Evolutionary conservation across 2,113 vertebrate species (phyloP), one percentile per base, ranked within the genome.

Genomic region (Elanoides forficatus): DNA sequence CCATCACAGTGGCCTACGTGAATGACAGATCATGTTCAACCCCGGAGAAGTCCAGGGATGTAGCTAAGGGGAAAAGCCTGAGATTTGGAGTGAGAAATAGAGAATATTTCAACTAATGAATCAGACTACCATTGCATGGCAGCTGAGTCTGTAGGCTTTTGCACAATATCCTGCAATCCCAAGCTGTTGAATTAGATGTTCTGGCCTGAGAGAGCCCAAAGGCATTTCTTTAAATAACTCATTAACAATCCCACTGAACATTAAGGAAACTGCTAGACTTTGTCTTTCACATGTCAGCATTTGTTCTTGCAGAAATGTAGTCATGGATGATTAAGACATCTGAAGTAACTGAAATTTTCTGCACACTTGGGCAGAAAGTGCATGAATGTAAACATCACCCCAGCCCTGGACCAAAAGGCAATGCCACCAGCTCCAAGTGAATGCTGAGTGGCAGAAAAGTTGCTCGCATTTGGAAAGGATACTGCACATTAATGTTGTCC

Each of bases 181-280:
- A 95, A 88, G 53, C 81, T 97, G 88, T 93, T 97, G 58, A 92
- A 92, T 96, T 79, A 92, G 81, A 93, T 86, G 84, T 89, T 94
- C 82, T 95, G 87, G 83, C 66, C 86, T 92, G 72, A 95, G 83
- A 81, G 58, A 92, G 68, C 75, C 90, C 82, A 90, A 95, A 97
- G 97, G 80, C 85, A 87, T 25, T 91, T 72, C 83, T 96, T 98
- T 97, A 96, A 97, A 92, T 92, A 95, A 59, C 89, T 95, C 95
- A 97, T 98, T 96, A 97, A 94, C 32, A 93, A 66, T 73, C 90
- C 62, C 75, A 86, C 56, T 94, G 82, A 70, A 71, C 62, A 91
- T 18, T 36, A 92, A 79, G 80, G 60, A 84, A 98, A 87, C 83
- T 84, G 60, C 32, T 90, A 48, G 10, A 96, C 74, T 93, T 84